phyloP scores from a whole-genome alignment of 2,797 vertebrate species.

The Enteromius viviparus region DNA sequence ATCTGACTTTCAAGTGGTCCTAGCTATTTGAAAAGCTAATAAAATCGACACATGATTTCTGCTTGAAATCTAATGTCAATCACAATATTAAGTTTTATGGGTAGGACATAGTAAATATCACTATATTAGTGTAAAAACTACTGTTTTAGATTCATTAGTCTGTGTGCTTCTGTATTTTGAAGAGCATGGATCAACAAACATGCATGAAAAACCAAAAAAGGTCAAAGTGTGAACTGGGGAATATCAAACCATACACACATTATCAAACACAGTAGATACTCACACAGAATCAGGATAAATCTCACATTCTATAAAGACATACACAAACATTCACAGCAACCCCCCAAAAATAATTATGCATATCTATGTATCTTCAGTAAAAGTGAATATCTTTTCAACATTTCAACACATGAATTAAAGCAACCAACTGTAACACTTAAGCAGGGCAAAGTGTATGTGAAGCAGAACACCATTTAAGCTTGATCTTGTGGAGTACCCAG shows the following conservation, averaged over 20 bases:
- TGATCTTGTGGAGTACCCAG: neutral
- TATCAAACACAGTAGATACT: neutral
- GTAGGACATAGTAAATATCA: neutral
- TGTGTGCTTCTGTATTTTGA: neutral
- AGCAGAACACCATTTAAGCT: neutral
- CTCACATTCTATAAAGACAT: neutral
- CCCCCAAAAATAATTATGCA: neutral
- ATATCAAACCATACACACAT: neutral
- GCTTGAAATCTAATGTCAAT: neutral
- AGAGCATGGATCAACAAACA: neutral
- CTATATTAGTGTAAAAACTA: neutral
- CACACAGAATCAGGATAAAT: neutral
- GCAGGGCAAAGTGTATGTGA: neutral
- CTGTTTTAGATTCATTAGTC: neutral
- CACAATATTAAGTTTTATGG: neutral
- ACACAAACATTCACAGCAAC: neutral
- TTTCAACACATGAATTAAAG: slow-evolving; percentile 9
- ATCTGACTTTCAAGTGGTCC: neutral
- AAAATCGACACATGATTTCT: neutral
- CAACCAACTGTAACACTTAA: slow-evolving; percentile 24
- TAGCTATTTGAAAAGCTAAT: neutral
- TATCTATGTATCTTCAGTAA: neutral
- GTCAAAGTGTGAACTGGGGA: neutral
- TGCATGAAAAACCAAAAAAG: neutral
- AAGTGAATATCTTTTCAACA: slow-evolving; percentile 5